phyloP scores from a whole-genome alignment of 2,888 invertebrate genomes.

The Smittia sp. region DNA sequence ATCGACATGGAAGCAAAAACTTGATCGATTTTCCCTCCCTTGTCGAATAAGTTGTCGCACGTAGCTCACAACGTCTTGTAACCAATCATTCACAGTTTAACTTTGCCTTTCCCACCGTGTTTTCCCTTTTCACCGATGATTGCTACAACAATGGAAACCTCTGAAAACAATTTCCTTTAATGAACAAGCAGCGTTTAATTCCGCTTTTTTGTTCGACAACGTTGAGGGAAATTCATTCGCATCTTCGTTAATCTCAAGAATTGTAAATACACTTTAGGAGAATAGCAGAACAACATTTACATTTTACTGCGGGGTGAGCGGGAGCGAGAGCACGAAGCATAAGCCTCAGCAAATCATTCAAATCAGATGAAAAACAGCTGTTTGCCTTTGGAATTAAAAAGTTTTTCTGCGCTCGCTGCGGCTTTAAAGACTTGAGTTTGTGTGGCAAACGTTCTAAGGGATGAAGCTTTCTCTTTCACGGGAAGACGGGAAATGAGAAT shows the following conservation, averaged over 20 bases:
- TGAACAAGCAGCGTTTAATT: background rate
- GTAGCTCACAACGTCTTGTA: background rate
- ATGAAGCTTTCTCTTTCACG: background rate
- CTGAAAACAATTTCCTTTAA: background rate
- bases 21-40: background rate
- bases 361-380: conserved; percentile 14
- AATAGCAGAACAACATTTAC: background rate
- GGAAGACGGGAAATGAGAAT: conserved; percentile 5
- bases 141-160: background rate
- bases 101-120: background rate
- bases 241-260: background rate
- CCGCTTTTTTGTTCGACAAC: background rate
- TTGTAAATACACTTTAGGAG: background rate
- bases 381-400: conserved; percentile 23
- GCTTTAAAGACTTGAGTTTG: background rate
- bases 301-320: background rate
- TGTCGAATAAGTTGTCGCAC: background rate
- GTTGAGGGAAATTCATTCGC: background rate
- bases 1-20: background rate
- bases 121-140: background rate
- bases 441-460: background rate
- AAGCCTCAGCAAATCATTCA: background rate
- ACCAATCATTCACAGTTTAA: background rate
- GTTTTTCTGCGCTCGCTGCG: background rate
- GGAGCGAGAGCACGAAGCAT: background rate